A percentile compares a stretch with the other conserved stretches of the same genome.
Evolutionary conservation across 2,797 vertebrate species (phyloP).

Genomic region (Cheirogaleus major): DNA sequence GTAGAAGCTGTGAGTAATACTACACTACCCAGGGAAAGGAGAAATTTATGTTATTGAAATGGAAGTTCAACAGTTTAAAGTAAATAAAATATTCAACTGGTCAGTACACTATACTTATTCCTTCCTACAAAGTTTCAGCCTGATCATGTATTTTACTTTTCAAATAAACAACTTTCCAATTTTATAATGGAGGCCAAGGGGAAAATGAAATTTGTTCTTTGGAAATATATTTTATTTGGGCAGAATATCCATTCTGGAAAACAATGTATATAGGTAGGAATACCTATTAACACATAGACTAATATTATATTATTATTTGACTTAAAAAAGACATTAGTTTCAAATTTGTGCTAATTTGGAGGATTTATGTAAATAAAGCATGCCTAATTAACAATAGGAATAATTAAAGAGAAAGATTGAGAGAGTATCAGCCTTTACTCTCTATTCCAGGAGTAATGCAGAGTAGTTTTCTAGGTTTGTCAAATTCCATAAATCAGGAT

Average conservation of each 20-base stretch:
- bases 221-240: not conserved
- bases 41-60: not conserved
- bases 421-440: not conserved
- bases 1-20: not conserved
- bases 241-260: not conserved
- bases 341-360: not conserved
- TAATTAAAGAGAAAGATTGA: not conserved
- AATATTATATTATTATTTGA: not conserved
- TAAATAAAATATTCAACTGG: not conserved
- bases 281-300: not conserved
- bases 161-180: not conserved
- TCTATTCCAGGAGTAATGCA: not conserved
- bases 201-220: not conserved
- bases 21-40: not conserved
- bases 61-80: not conserved
- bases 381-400: not conserved
- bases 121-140: not conserved
- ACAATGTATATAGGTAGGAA: not conserved
- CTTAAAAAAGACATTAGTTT: not conserved
- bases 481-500: not conserved
- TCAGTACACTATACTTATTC: not conserved
- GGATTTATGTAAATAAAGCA: not conserved
- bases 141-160: not conserved
- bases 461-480: not conserved
- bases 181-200: not conserved